Base-by-base conservation (phyloP, 2,888 invertebrate genomes). In the Hyppa rectilinea region DNA sequence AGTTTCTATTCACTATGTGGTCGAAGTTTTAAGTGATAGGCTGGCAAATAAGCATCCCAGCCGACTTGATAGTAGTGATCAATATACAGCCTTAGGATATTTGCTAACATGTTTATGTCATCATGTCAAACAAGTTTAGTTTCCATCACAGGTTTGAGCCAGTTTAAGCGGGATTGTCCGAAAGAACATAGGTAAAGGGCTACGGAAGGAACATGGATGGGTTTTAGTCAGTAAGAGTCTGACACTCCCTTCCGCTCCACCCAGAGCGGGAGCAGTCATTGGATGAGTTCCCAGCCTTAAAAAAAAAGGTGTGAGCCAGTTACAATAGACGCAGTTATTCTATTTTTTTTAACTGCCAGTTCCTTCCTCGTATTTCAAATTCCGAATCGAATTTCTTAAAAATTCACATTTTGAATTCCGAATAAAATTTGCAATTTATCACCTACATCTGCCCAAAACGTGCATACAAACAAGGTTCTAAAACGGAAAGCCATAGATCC, bases 401-500 rank as follows among this genome's bases (percentile, higher is more conserved):
- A 68, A 0, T 52, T 40, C 34, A 34, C n/a, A 62, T 26, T 71
- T 53, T 14, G 1, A 40, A 53, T 17, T 6, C 4, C 17, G 2
- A 29, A 7, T 2, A 20, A 64, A 50, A 53, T 45, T 45, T 29
- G 0, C 23, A 38, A 60, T 79, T 38, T 52, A 61, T 64, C 43
- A n/a, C 43, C 17, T 26, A 45, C 38, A 36, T 61, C 47, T 49
- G 58, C 31, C 31, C 31, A 65, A 59, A 79, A 74, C 56, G 63
- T 73, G 43, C 29, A 78, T 45, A 34, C 52, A 31, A 56, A 80
- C 52, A 71, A 17, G 40, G 45, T 50, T 38, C 50, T 68, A 66
- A 84, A 80, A 82, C 70, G 59, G 60, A 67, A 72, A 73, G 52
- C 70, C 43, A 73, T 82, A 77, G 69, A 71, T 79, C 52, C 61